A percentile compares a stretch with the other conserved stretches of the same genome.
phyloP scores from a whole-genome alignment of 92 coral and sea anemone species.

The Muricea muricata region DNA sequence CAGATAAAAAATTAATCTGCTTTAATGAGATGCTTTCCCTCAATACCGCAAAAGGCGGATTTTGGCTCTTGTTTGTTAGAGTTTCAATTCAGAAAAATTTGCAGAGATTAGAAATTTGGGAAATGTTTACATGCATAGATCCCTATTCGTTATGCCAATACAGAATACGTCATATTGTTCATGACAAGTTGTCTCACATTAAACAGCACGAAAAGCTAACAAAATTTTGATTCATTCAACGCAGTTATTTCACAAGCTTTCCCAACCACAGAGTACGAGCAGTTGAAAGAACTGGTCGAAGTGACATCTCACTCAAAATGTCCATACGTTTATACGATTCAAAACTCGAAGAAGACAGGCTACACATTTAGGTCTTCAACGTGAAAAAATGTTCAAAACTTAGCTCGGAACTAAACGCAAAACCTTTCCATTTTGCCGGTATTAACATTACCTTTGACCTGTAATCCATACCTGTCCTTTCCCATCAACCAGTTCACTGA shows the following conservation, averaged over 20 bases:
- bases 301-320: slow-evolving; percentile 13
- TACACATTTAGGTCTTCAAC: slow-evolving; percentile 79
- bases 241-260: no score
- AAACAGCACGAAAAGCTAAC: neutral
- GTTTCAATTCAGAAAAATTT: no score
- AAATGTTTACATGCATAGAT: no score
- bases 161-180: no score
- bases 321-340: slow-evolving; percentile 88
- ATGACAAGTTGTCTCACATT: neutral
- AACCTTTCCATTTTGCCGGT: slow-evolving; percentile 85
- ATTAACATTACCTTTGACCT: no score
- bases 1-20: no score
- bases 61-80: no score
- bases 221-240: no score
- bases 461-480: slow-evolving; percentile 60
- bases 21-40: no score
- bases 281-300: neutral
- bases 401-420: slow-evolving; percentile 77
- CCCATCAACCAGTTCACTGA: slow-evolving; percentile 81
- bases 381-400: slow-evolving; percentile 80
- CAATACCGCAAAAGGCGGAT: no score
- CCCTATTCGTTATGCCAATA: no score
- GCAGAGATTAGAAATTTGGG: no score
- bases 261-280: neutral
- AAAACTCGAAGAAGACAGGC: slow-evolving; percentile 67